Evolutionary conservation across 2,797 vertebrate genomes (phyloP).

Genomic region (Dromococcyx pavoninus): DNA sequence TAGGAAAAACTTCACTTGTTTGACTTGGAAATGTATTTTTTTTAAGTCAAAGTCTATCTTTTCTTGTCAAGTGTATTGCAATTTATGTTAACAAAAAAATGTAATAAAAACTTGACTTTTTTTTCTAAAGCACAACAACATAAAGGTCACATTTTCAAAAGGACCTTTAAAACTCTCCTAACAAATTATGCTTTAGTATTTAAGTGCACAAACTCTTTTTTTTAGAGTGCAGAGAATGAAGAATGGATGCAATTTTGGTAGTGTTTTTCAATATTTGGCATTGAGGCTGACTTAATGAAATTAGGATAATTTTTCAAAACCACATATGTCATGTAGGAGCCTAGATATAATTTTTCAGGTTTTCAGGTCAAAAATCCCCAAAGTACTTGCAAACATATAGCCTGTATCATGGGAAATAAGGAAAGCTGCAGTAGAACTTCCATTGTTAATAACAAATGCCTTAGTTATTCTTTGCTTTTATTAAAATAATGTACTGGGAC

Average conservation of each 20-base stretch:
- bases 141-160: slow-evolving; percentile 45
- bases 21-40: neutral
- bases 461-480: neutral
- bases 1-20: neutral
- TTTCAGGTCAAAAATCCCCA: neutral
- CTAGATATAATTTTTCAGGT: neutral
- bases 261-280: neutral
- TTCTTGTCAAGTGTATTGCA: neutral
- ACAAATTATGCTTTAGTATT: slow-evolving; percentile 16
- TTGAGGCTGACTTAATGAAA: neutral
- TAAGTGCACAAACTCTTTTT: neutral
- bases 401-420: neutral
- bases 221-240: neutral
- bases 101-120: slow-evolving; percentile 39
- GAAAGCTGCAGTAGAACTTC: neutral
- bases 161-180: slow-evolving; percentile 1
- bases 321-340: accelerated
- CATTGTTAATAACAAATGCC: neutral
- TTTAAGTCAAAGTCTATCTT: neutral
- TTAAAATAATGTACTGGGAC: neutral
- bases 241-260: neutral
- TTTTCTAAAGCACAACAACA: neutral
- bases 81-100: slow-evolving; percentile 9
- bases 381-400: neutral
- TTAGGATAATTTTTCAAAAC: neutral